Evolutionary conservation across 2,113 vertebrate species (phyloP).

Genomic region (Penelope pileata): DNA sequence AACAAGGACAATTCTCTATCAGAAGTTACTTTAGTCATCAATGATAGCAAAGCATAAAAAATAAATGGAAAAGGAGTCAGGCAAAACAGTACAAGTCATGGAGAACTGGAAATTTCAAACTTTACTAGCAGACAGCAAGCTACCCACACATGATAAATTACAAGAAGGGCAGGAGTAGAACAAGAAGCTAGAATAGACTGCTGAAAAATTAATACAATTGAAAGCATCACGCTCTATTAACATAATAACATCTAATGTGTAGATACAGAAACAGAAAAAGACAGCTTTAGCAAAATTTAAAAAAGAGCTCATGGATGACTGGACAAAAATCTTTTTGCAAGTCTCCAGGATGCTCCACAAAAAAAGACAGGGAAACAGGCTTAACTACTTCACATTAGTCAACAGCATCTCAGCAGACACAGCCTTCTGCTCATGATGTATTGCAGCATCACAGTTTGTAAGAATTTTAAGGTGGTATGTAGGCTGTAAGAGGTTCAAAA

Average conservation of each 20-base stretch:
- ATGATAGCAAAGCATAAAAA: not conserved
- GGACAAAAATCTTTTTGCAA: not conserved
- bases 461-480: not conserved
- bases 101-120: not conserved
- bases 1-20: not conserved
- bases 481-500: not conserved
- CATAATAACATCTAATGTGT: not conserved
- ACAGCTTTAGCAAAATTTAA: not conserved
- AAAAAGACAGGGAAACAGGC: not conserved
- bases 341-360: not conserved
- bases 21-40: not conserved
- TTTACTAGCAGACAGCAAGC: not conserved
- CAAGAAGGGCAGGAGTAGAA: not conserved
- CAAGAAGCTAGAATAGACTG: not conserved
- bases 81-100: not conserved
- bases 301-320: not conserved
- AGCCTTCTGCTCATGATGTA: not conserved
- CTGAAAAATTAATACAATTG: conserved; percentile 4
- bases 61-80: not conserved
- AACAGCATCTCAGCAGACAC: not conserved
- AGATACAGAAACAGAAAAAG: not conserved
- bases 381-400: not conserved
- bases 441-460: not conserved
- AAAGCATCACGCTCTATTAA: not conserved
- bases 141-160: not conserved